Evolutionary conservation across 2,113 vertebrate genomes (phyloP), one percentile per base, ranked within the genome.

Genomic region (Bucco capensis): DNA sequence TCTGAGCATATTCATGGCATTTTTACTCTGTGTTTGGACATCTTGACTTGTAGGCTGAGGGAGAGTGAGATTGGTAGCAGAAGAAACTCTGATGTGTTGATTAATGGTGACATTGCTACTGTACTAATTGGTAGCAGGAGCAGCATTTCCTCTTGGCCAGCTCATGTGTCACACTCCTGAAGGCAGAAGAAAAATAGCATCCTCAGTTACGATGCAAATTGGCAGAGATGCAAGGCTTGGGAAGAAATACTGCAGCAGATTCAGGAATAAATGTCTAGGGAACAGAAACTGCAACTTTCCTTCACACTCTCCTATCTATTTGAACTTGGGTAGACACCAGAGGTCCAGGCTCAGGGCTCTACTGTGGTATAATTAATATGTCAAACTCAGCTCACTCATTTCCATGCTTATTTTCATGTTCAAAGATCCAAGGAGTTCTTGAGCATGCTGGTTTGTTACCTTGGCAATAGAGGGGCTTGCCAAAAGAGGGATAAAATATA

Each of bases 381-480:
- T 78, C 61, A 64, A 31, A 91, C 44, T 61, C 4, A 0, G 12
- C 50, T 90, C 40, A 21, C 64, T 80, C 2, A 1, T 92, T 85
- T 72, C 56, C 25, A 3, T 65, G 31, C 56, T 81, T 64, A 47
- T 76, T 91, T 90, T 81, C 51, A 4, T 57, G 24, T 44, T 92
- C 61, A 78, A 60, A 92, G 77, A 64, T 77, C 81, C 47, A 74
- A 21, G 40, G 93, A 75, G 44, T 81, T 79, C 51, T 88, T 72
- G 14, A 75, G 61, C 64, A 33, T 87, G 51, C 50, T 90, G 8
- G 69, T 92, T 93, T 83, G 91, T 97, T 97, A 74, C 95, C 94
- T 76, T 96, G 96, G 88, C 88, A 89, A 93, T 95, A 65, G 56
- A 77, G n/a, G 44, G 46, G 10, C 37, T 87, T 94, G 90, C 91